Evolutionary conservation across 2,888 invertebrate genomes (phyloP), one percentile per base, ranked within the genome.

Genomic region (Acanthosepion pharaonis): DNA sequence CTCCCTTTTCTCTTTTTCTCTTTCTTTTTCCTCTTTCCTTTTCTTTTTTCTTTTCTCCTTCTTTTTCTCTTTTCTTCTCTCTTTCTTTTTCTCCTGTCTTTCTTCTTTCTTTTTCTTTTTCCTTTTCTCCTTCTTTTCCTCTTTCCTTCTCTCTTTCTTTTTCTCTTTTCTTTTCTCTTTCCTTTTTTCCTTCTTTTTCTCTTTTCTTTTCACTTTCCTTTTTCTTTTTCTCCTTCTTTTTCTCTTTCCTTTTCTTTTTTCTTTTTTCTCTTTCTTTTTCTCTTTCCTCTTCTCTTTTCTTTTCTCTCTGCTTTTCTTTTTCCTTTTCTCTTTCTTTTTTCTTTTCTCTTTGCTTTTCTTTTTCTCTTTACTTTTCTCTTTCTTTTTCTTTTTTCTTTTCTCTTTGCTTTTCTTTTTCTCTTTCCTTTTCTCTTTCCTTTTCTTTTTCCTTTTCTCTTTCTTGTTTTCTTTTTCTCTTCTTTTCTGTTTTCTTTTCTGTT

Each of bases 121-220:
- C 0, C 8, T 8, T 64, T 4, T 25, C 8, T 23, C 25, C 0
- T 64, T 25, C 4, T 1, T 25, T 8, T 64, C 1, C 4, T 28
- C 4, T 2, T 8, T 25, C 25, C 0, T 4, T 25, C 0, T 28
- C 0, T 5, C 23, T 25, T 25, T 25, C 4, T 5, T 8, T 64
- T 8, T 5, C 64, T 6, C 4, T 59, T 59, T 59, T 1, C 20
- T 5, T 59, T 59, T 59, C 0, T 2, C 59, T 23, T 23, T 23
- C 0, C 6, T 59, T 1, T 1, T 33, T 33, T 33, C 20, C 5
- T 23, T 23, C 25, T 25, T 20, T 23, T 23, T 23, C 23, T 20
- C 5, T 23, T 59, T 23, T 1, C 20, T 23, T 23, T 59, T 25
- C 25, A 3, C 25, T 59, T 25, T 1, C 25, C 20, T 64, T 64